Base-by-base conservation (phyloP, 2,797 vertebrate species). In the Acomys russatus region DNA sequence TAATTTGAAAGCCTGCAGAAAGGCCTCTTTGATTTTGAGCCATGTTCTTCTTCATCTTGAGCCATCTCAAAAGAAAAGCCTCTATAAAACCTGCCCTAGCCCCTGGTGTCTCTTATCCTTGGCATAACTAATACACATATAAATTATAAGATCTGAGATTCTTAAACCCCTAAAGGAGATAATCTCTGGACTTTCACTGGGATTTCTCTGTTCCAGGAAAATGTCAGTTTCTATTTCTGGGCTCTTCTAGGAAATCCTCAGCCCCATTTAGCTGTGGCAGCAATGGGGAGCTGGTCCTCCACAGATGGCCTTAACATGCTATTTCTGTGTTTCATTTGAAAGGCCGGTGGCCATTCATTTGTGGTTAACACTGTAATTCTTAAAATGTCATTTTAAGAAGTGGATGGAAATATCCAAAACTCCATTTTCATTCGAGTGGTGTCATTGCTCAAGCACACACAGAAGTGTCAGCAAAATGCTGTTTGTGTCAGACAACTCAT, bases 331-430 rank as follows among this genome's bases (percentile, higher is more conserved):
- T 84, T 98, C 85, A 82, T 97, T 97, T 90, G 95, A 97, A 96
- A 88, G 95, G 33, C 28, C 18, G 28, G 59, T 68, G 25, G 94
- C 74, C 93, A 83, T 94, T 97, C 95, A 95, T 96, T 95, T 87
- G 97, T 96, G 97, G 97, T 96, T 94, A 98, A 94, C 89, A 98
- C 97, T 98, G 96, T 94, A 94, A 97, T 98, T 98, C 96, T 98
- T 88, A 97, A 96, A 98, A 77, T 92, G 61, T 97, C 92, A 97
- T 98, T 98, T 98, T 97, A 98, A 98, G 98, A 93, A 95, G 95
- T 68, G 90, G 92, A 90, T 95, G 88, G 95, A 94, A 98, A 98
- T 96, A 95, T 95, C 95, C 35, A 64, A 97, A 97, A 97, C 92
- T 96, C 97, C 95, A 54, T 98, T 98, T 98, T 98, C 78, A 91